Conservation (phyloP, 2,797 vertebrate species). For the Alca torda region DNA sequence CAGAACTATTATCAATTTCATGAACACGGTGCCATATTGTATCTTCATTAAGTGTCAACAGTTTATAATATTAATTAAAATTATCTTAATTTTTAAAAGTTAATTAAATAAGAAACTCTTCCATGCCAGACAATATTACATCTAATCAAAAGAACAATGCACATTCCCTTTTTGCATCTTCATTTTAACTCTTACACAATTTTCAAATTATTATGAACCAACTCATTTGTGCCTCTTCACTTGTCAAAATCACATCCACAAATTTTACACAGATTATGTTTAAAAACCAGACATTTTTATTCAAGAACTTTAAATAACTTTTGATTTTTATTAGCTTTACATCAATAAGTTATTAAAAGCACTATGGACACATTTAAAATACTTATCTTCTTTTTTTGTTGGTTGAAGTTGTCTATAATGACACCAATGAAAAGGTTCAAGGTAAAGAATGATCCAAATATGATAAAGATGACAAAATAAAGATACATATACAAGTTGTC, state of each 20-base stretch:
- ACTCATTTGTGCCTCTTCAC: background rate
- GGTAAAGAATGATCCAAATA: constrained; percentile 98
- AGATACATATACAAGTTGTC: constrained; percentile 88
- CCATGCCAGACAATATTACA: background rate
- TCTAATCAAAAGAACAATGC: background rate
- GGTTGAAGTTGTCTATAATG: constrained; percentile 99
- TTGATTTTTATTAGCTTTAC: background rate
- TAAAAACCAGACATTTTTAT: background rate
- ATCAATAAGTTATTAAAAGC: background rate
- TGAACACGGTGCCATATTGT: background rate
- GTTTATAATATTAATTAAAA: background rate
- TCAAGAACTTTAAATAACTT: background rate
- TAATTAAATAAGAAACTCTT: background rate
- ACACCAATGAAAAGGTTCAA: constrained; percentile 99
- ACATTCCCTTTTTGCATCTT: background rate
- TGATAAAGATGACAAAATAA: constrained; percentile 98
- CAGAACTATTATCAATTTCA: background rate
- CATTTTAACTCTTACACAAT: background rate
- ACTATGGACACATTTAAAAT: constrained; percentile 43
- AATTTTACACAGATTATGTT: background rate
- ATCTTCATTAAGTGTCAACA: background rate
- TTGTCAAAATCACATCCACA: background rate
- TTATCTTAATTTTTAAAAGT: background rate
- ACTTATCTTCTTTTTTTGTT: constrained; percentile 99
- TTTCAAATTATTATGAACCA: background rate